Evolutionary conservation across 92 coral and sea anemone genomes (phyloP).

Genomic region (Epizoanthus illoricatus): DNA sequence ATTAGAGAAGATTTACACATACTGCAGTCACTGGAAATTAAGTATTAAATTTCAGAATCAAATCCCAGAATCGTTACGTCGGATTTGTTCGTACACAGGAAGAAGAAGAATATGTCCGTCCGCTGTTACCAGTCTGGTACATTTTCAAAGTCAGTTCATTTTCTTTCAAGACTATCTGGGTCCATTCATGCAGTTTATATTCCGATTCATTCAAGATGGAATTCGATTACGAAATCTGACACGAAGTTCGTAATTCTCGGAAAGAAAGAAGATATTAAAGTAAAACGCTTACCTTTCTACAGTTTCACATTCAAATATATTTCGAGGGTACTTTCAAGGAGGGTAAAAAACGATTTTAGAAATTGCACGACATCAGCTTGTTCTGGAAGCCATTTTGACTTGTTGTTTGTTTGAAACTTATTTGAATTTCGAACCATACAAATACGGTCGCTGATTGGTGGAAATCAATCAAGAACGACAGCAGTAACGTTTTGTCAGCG

Average conservation of each 20-base stretch:
- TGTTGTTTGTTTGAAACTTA: conserved; percentile 17
- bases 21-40: too few species aligned
- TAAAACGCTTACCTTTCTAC: conserved; percentile 16
- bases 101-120: too few species aligned
- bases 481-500: conserved; percentile 27
- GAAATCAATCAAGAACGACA: conserved; percentile 6
- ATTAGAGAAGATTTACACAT: too few species aligned
- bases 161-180: too few species aligned
- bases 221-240: background rate
- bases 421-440: conserved; percentile 68
- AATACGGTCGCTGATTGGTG: conserved; percentile 57
- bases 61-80: too few species aligned
- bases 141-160: too few species aligned
- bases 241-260: background rate
- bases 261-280: background rate
- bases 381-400: conserved; percentile 31
- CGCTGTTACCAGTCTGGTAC: too few species aligned
- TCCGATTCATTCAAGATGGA: background rate
- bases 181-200: too few species aligned
- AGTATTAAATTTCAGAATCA: too few species aligned
- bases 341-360: background rate
- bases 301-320: background rate
- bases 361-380: background rate
- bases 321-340: background rate
- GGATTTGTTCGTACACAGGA: too few species aligned